Base-by-base conservation (phyloP, 2,888 invertebrate genomes). In the Mechanitis messenoides region DNA sequence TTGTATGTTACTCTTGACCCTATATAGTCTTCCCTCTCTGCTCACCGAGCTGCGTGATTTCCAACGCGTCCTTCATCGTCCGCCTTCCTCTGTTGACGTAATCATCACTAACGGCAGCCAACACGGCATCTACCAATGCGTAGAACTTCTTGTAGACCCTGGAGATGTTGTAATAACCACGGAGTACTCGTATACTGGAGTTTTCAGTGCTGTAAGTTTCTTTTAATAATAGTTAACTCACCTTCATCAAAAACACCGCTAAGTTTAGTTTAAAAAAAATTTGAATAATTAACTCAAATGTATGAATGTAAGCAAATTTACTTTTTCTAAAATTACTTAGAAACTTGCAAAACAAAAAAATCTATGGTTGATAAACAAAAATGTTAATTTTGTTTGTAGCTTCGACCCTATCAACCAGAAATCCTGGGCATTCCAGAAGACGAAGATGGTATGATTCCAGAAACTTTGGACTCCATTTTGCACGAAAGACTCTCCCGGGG, bases 81-180 rank as follows among this genome's bases (percentile, higher is more conserved):
- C 95, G 0, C 95, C 95, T 0, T 80, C 91, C 4, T 90, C 91
- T 2, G 87, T 92, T 1, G 93, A 93, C 63, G 77, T 95, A 1
- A 79, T 94, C 46, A 87, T 95, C 35, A 94, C 94, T 3, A 92
- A 92, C 68, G 96, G 96, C 2, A 93, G 94, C 33, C 95, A 95
- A 79, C 95, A 95, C 76, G 95, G 94, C 5, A 91, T 96, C 63
- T 93, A 93, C 82, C 94, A 94, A 80, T 91, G 93, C 54, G 88
- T 95, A 50, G 95, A 95, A 71, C 91, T 95, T 81, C 81, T 94
- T 60, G 77, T 95, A n/a, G 91, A 92, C 53, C 91, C 91, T 0
- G 94, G 93, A 0, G 95, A 95, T 74, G 91, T 94, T 0, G 87
- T 96, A 45, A 74, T 96, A 38, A 91, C 95, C 11, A 94, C 93